Conservation (phyloP, 2,888 invertebrate species). For the Icerya purchasi region DNA sequence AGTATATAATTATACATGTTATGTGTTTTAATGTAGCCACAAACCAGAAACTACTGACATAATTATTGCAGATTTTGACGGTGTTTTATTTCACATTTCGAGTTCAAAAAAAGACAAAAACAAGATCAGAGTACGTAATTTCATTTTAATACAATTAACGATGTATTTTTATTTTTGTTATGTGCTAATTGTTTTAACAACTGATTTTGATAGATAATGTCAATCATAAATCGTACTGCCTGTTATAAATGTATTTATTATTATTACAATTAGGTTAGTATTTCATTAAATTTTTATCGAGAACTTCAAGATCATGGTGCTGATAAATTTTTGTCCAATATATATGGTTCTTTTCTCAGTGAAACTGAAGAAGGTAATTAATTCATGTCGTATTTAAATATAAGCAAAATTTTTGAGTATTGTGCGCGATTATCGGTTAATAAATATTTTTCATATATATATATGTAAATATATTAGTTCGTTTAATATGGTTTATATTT, state of each 20-base stretch:
- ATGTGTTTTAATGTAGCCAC: constrained; percentile 43
- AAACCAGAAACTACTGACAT: constrained; percentile 92
- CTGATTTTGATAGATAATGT: no score
- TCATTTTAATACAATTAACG: no score
- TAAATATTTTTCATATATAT: no score
- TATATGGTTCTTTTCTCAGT: constrained; percentile 66
- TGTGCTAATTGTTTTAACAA: no score
- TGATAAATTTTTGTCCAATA: constrained; percentile 81
- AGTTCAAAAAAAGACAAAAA: constrained; percentile 90
- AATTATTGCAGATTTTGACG: constrained; percentile 92
- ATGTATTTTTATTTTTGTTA: no score
- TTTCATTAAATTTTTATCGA: constrained; percentile 93
- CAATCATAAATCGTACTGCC: no score
- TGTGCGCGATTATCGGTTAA: no score
- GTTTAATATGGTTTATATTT: no score
- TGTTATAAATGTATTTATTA: neutral
- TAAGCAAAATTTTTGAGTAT: no score
- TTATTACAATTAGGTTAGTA: constrained; percentile 56
- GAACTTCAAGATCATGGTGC: constrained; percentile 96
- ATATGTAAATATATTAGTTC: no score
- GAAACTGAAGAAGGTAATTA: constrained; percentile 63
- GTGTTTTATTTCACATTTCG: constrained; percentile 93
- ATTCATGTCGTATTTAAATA: neutral
- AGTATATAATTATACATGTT: no score
- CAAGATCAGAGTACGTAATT: constrained; percentile 71